Evolutionary conservation across 2,888 invertebrate genomes (phyloP).

Genomic region (Papilio demoleus): DNA sequence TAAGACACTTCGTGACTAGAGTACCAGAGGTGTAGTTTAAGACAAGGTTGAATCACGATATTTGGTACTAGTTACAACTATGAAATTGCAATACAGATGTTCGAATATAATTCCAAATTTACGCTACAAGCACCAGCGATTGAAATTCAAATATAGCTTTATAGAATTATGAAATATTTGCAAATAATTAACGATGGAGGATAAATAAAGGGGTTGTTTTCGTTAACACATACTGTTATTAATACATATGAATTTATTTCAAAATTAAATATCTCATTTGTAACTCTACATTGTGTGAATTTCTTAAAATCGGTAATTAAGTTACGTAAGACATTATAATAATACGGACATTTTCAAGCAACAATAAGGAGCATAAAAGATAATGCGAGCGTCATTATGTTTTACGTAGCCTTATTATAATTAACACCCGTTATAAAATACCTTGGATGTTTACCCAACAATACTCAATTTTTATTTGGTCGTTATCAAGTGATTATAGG

Average conservation of each 20-base stretch:
- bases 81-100: no score
- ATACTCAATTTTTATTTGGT: conserved; percentile 11
- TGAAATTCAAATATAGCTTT: no score
- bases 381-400: conserved; percentile 6
- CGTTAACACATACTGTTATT: no score
- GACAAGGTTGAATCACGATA: no score
- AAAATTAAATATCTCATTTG: neutral
- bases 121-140: no score
- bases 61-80: no score
- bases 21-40: no score
- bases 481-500: conserved; percentile 5
- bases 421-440: conserved; percentile 11
- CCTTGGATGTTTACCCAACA: neutral
- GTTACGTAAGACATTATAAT: neutral
- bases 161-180: neutral
- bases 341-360: neutral
- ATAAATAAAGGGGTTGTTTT: no score
- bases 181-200: no score
- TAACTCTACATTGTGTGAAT: neutral
- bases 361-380: conserved; percentile 1
- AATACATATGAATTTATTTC: no score
- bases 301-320: neutral
- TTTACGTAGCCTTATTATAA: conserved; percentile 19
- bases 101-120: no score
- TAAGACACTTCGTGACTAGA: no score